Base-by-base conservation (phyloP, 2,797 vertebrate genomes). In the Sternarchorhynchus goeldii region DNA sequence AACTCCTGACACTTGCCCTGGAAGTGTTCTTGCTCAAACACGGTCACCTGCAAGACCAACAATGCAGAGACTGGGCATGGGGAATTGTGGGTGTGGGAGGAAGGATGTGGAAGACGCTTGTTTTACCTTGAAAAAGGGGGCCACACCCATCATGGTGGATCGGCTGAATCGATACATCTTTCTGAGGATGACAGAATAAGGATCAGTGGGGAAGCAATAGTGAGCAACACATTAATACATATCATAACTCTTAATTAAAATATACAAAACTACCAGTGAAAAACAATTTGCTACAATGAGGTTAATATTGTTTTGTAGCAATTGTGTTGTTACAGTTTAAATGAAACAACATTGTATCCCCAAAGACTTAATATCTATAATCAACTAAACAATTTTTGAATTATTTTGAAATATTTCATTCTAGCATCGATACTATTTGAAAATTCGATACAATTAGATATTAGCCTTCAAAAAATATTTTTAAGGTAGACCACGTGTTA, bases 11-110 rank as follows among this genome's bases (percentile, higher is more conserved):
- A 93, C 86, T 93, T 93, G 29, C 94, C 94, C 89, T 94, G 94
- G 90, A 94, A 94, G 79, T 94, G 92, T 87, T 94, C 94, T 92
- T 94, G 94, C 90, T 94, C 94, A 21, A 94, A 94, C 85, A 94
- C 94, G 1, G 91, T 93, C 88, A 94, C 89, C 93, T 94, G 60
- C 20, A 50, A 70, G n/a, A 67, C 31, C 29, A 55, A 5, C 18
- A 56, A 32, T 14, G 53, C 56, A 53, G 16, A 78, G 6, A 17
- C 66, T n/a, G 53, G 41, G 50, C 18, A 66, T 58, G 34, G 45
- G 5, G 56, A 34, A 10, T 1, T 45, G 75, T 63, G 20, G 57
- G 10, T 17, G 29, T n/a, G 7, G 39, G 25, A 29, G 2, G n/a
- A 14, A 45, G 58, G 5, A 2, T n/a, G 29, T 57, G 25, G 34